A percentile compares a stretch with the other conserved stretches of the same genome.
phyloP scores from a whole-genome alignment of 2,113 vertebrate genomes.

The Mormoops blainvillei region DNA sequence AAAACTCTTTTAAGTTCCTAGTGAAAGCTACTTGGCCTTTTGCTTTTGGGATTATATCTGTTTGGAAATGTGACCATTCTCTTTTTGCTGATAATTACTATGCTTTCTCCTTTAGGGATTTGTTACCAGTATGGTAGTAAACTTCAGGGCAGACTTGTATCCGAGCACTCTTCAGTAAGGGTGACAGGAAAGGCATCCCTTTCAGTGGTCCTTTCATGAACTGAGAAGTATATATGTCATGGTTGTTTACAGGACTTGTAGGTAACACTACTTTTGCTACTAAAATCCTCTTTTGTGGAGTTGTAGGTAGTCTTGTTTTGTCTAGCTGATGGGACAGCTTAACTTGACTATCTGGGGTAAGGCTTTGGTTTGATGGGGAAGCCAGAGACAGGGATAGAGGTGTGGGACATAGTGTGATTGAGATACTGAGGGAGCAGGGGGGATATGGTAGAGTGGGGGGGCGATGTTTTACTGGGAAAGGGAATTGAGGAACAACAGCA shows the following conservation, averaged over 20 bases:
- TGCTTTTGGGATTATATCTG: background rate
- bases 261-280: background rate
- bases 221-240: background rate
- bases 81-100: background rate
- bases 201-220: background rate
- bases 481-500: background rate
- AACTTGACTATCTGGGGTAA: background rate
- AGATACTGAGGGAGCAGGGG: background rate
- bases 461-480: background rate
- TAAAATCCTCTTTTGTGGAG: background rate
- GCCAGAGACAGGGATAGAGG: background rate
- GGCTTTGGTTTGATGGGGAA: background rate
- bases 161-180: background rate
- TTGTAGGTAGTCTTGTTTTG: background rate
- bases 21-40: background rate
- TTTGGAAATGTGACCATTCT: background rate
- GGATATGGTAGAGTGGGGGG: background rate
- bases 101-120: background rate
- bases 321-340: background rate
- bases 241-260: background rate
- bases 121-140: background rate
- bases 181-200: background rate
- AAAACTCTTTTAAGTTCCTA: background rate
- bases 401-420: background rate
- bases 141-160: background rate